A percentile compares a stretch with the other conserved stretches of the same genome.
phyloP scores from a whole-genome alignment of 2,888 invertebrate species.

The Sphaeridia pumilis region DNA sequence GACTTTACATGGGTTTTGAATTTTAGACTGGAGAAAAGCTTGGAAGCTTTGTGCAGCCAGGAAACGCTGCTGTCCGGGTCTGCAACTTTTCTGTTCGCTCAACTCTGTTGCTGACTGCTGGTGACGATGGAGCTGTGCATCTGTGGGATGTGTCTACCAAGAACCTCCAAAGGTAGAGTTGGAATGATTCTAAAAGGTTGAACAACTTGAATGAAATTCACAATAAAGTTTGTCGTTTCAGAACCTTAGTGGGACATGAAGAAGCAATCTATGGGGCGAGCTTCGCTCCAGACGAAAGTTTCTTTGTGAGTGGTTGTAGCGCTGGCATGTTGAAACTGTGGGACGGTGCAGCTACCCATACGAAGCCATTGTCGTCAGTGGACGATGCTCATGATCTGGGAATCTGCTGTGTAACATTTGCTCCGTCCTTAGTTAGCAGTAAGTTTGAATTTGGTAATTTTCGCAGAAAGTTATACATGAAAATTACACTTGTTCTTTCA shows the following conservation, averaged over 20 bases:
- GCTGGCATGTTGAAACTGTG: slow-evolving; percentile 52
- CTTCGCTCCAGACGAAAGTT: slow-evolving; percentile 57
- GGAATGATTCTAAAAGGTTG: no score
- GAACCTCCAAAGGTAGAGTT: slow-evolving; percentile 48
- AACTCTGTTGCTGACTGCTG: slow-evolving; percentile 52
- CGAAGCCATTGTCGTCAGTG: slow-evolving; percentile 48
- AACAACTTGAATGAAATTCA: no score
- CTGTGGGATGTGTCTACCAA: slow-evolving; percentile 56
- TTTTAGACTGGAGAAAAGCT: slow-evolving; percentile 43
- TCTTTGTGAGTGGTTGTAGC: slow-evolving; percentile 61
- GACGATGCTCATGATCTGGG: slow-evolving; percentile 72
- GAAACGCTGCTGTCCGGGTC: slow-evolving; percentile 53
- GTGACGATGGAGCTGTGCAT: slow-evolving; percentile 59
- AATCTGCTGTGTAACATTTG: slow-evolving; percentile 56
- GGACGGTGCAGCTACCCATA: slow-evolving; percentile 44
- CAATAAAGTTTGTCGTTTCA: no score
- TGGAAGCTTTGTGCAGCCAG: slow-evolving; percentile 53
- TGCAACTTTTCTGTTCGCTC: slow-evolving; percentile 57
- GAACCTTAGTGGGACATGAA: slow-evolving; percentile 50
- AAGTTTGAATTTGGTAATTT: slow-evolving; percentile 4
- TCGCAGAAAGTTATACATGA: no score
- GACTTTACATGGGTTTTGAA: neutral
- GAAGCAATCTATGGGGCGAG: slow-evolving; percentile 60
- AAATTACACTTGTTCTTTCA: slow-evolving; percentile 8
- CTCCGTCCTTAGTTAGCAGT: slow-evolving; percentile 36